Conservation (phyloP, 1,140 invertebrate species). For the Ooceraea biroi region DNA sequence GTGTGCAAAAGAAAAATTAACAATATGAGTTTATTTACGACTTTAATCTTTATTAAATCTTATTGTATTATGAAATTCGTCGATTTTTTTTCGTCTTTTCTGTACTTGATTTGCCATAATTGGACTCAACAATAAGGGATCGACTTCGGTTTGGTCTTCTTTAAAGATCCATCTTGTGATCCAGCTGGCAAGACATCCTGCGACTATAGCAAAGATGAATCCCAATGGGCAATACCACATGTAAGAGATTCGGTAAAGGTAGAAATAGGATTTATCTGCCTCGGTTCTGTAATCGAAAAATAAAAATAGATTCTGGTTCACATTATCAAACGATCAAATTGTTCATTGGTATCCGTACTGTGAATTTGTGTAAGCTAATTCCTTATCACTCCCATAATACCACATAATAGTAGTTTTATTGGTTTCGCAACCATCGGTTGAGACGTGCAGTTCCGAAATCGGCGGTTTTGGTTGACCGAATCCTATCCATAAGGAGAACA, state of each 20-base stretch:
- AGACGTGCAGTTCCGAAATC: slow-evolving; percentile 87
- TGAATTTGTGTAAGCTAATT: neutral
- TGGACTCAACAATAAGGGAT: slow-evolving; percentile 90
- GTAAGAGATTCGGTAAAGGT: slow-evolving; percentile 88
- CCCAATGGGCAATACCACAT: slow-evolving; percentile 91
- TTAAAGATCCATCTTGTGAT: slow-evolving; percentile 78
- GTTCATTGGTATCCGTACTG: slow-evolving; percentile 43
- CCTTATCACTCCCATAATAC: slow-evolving; percentile 24
- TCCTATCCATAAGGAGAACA: slow-evolving; percentile 93
- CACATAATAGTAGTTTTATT: slow-evolving; percentile 31
- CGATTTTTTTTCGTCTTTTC: neutral
- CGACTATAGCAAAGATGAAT: slow-evolving; percentile 88
- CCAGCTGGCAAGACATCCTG: slow-evolving; percentile 88
- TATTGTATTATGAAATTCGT: neutral
- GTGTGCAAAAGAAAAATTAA: too few species aligned
- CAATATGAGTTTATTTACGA: too few species aligned
- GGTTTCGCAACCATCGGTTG: slow-evolving; percentile 86
- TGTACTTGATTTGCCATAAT: slow-evolving; percentile 63
- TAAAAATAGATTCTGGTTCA: too few species aligned
- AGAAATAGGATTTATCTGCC: slow-evolving; percentile 73
- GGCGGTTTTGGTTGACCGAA: slow-evolving; percentile 93
- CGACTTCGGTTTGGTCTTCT: slow-evolving; percentile 75
- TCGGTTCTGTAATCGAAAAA: slow-evolving; percentile 43
- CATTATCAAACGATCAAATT: too few species aligned
- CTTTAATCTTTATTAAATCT: neutral